Evolutionary conservation across 2,888 invertebrate genomes (phyloP).

Genomic region (Philereme vetulata): DNA sequence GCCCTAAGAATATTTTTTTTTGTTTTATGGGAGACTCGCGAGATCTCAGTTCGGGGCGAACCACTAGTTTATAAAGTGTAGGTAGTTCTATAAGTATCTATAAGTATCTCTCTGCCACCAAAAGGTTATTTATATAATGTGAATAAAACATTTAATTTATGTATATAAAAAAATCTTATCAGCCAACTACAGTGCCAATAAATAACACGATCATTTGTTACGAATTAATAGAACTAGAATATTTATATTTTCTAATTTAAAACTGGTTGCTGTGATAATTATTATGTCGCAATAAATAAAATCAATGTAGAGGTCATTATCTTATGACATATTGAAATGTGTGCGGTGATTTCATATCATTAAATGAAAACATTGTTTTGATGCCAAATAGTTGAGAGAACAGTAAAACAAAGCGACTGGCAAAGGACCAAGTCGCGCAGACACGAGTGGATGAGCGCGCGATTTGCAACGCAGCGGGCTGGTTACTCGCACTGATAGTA

Average conservation of each 20-base stretch:
- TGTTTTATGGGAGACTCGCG: too few relatives aligned
- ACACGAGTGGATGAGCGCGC: conserved; percentile 73
- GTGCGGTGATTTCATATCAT: conserved; percentile 71
- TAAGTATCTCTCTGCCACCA: too few relatives aligned
- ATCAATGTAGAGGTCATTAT: conserved; percentile 26
- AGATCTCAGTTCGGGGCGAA: too few relatives aligned
- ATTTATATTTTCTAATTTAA: conserved; percentile 11
- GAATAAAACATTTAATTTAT: too few relatives aligned
- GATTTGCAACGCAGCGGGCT: conserved; percentile 60
- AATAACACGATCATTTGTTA: not conserved
- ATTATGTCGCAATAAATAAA: conserved; percentile 28
- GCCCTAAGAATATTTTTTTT: too few relatives aligned
- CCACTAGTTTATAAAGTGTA: too few relatives aligned
- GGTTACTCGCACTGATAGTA: conserved; percentile 38
- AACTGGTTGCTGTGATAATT: conserved; percentile 13
- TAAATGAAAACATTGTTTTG: conserved; percentile 77
- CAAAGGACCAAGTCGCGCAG: conserved; percentile 74
- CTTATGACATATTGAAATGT: conserved; percentile 70
- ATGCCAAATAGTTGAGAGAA: conserved; percentile 78
- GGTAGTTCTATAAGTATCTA: too few relatives aligned
- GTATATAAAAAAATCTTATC: not conserved
- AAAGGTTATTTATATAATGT: too few relatives aligned
- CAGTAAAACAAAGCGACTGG: conserved; percentile 80
- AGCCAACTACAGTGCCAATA: not conserved
- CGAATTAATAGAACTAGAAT: not conserved